Conservation (phyloP, 2,113 vertebrate genomes). For the Paramormyrops kingsleyae region DNA sequence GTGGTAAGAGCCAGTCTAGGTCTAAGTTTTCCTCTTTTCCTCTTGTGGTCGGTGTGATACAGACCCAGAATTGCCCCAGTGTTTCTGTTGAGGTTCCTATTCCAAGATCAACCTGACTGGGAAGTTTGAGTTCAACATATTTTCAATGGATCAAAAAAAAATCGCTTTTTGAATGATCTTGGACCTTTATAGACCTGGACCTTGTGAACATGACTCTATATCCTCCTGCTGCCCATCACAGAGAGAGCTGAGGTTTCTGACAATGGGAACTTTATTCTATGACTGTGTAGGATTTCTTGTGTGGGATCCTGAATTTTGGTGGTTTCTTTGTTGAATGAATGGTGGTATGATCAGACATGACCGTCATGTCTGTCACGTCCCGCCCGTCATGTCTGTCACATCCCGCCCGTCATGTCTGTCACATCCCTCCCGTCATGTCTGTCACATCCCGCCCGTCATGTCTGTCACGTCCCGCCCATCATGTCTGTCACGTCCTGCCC, state of each 20-base stretch:
- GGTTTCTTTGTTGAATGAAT: neutral
- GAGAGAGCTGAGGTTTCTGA: neutral
- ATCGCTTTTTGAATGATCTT: conserved; percentile 33
- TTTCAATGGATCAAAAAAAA: conserved; percentile 44
- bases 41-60: conserved; percentile 47
- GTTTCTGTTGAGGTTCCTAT: neutral
- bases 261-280: neutral
- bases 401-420: no score
- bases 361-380: no score
- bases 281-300: neutral
- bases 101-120: conserved; percentile 52
- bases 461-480: no score
- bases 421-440: rapidly evolving
- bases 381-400: no score
- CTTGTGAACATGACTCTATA: conserved; percentile 15
- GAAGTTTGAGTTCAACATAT: conserved; percentile 45
- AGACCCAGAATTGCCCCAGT: conserved; percentile 47
- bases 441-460: no score
- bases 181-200: conserved; percentile 24
- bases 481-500: no score
- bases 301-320: neutral
- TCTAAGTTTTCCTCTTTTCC: conserved; percentile 51
- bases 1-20: conserved; percentile 40
- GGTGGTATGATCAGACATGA: neutral
- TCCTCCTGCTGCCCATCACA: neutral